Percentiles rank a stretch among this genome's conserved stretches.
phyloP scores from a whole-genome alignment of 2,888 invertebrate genomes.

The Leucophora obtusa region DNA sequence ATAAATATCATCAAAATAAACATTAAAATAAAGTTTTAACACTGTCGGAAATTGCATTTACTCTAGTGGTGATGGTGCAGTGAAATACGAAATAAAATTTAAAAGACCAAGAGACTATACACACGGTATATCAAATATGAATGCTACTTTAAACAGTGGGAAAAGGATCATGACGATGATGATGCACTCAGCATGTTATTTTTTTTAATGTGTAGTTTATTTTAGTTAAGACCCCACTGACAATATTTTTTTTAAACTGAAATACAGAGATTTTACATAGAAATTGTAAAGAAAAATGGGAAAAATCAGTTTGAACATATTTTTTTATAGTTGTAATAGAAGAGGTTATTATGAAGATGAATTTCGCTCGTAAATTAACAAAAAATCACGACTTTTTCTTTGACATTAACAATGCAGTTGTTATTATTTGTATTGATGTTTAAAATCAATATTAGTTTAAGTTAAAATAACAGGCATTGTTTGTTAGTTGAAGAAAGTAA shows the following conservation, averaged over 20 bases:
- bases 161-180: constrained; percentile 20
- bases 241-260: constrained; percentile 16
- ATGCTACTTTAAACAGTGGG: background rate
- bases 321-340: background rate
- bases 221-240: constrained; percentile 37
- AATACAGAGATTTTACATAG: constrained; percentile 10
- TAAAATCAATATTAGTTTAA: constrained; percentile 16
- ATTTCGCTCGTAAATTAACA: constrained; percentile 53
- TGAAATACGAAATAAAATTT: constrained; percentile 8
- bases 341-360: constrained; percentile 14
- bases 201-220: constrained; percentile 1
- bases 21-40: constrained; percentile 42
- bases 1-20: constrained; percentile 33
- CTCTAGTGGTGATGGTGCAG: constrained; percentile 21
- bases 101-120: background rate
- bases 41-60: constrained; percentile 47
- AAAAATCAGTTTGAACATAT: background rate
- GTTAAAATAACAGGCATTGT: background rate
- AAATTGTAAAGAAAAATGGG: background rate
- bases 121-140: background rate
- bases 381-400: constrained; percentile 53
- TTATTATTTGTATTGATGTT: constrained; percentile 14
- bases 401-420: background rate
- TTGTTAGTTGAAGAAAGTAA: background rate
- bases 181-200: constrained; percentile 36